Evolutionary conservation across 2,797 vertebrate species (phyloP), one percentile per base, ranked within the genome.

Genomic region (Columba guinea): DNA sequence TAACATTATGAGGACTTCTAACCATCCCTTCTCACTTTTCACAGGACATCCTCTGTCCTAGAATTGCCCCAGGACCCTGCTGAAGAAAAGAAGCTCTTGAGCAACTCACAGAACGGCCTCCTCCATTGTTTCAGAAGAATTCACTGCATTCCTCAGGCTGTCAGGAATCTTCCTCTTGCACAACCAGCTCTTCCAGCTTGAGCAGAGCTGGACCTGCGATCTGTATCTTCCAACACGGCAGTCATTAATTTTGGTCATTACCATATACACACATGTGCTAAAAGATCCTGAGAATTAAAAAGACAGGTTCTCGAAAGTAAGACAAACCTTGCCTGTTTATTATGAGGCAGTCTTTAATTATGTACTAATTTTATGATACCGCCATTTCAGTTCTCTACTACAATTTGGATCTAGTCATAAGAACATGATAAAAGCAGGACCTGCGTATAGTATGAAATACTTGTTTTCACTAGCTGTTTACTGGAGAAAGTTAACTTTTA

Each of bases 31-130:
- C 80, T 87, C 44, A n/a, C 77, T 90, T 78, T 75, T 84, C 70
- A 39, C 37, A 88, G 67, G 56, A 90, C 48, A 59, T 27, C 35
- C 32, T 60, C 92, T 53, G 16, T 87, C 55, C 56, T 69, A 60
- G 52, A 80, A 81, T 78, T 20, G 85, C 94, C 90, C 44, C 13
- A 2, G 88, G 92, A 70, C 78, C 78, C 79, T 44, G 22, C 71
- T 83, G 56, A 95, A 92, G 77, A 96, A 94, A 93, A 88, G 85
- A 35, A 77, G 34, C 60, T 94, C 89, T 95, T 93, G 82, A 95
- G 92, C 84, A 95, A 94, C 89, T 91, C 32, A 30, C 16, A 65
- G 55, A 69, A 51, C 9, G 8, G 56, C 23, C 60, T 87, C 16
- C 19, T 82, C 81, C 76, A 87, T 95, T 96, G 96, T 95, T 94